Conservation (phyloP, 2,888 invertebrate genomes). For the Oscheius myriophilus region DNA sequence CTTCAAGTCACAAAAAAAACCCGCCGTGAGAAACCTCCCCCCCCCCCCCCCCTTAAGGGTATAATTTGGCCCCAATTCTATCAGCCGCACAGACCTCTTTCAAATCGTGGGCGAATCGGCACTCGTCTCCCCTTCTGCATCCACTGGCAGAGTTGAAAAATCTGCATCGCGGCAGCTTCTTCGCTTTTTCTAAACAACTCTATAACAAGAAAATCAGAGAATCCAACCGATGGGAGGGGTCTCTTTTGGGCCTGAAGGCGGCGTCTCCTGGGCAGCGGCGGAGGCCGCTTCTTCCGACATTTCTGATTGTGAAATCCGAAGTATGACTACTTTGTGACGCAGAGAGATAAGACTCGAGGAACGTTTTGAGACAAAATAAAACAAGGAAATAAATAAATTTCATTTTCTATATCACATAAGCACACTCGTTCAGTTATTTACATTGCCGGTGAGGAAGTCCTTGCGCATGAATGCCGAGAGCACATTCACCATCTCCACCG, state of each 20-base stretch:
- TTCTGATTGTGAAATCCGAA: neutral
- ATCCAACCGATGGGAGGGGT: too few relatives aligned
- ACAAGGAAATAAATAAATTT: neutral
- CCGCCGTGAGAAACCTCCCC: too few relatives aligned
- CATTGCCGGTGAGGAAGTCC: conserved; percentile 15
- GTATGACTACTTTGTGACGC: neutral
- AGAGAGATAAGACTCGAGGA: neutral
- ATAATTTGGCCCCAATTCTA: too few relatives aligned
- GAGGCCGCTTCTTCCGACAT: neutral
- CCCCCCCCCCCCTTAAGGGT: too few relatives aligned
- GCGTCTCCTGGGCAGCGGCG: too few relatives aligned
- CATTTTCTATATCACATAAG: neutral
- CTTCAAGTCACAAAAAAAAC: too few relatives aligned
- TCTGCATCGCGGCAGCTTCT: neutral
- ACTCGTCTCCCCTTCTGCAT: conserved; percentile 14
- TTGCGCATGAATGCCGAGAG: conserved; percentile 40
- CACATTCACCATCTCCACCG: conserved; percentile 46
- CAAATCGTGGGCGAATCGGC: conserved; percentile 13
- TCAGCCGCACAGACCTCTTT: too few relatives aligned
- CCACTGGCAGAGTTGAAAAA: conserved; percentile 20
- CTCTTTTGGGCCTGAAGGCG: too few relatives aligned
- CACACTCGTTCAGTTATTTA: conserved; percentile 5
- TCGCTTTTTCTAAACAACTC: too few relatives aligned
- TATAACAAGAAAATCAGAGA: too few relatives aligned
- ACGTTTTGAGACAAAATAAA: neutral